Base-by-base conservation (phyloP, 2,888 invertebrate genomes). In the Scaptomyza caliginosa region DNA sequence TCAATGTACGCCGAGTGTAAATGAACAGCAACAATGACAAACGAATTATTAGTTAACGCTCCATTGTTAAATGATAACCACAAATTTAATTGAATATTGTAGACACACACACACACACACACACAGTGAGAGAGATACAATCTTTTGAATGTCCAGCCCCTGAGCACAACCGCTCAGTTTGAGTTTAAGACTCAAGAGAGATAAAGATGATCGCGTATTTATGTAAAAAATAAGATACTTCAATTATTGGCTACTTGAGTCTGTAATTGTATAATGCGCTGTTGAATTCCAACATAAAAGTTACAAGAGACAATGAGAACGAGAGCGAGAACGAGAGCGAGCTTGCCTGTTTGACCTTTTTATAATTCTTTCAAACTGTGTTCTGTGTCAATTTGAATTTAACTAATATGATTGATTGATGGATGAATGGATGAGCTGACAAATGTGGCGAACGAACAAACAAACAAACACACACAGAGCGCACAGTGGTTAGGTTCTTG, bases 41-140 rank as follows among this genome's bases (percentile, higher is more conserved):
- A 58, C 52, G 57, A 70, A 67, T 39, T 65, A 68, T 74, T 56
- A 62, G 65, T 78, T 70, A 70, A 62, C 63, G 67, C 62, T 51
- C 85, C 76, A 76, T 81, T 81, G 80, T 81, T 74, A 76, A 78
- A 64, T 76, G 71, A 81, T 81, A 81, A 84, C 58, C 67, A 74
- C 60, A 74, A 68, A 64, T 78, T 81, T 67, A 84, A 81, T 81
- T 81, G 83, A 81, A 74, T 74, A 78, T 67, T 76, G 42, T 70
- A 54, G 65, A 58, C 32, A 13, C 30, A 30, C 4, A 38, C 39
- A 52, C 34, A 73, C 28, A 51, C 24, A 26, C 32, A 24, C 23
- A 34, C 43, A 19, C 7, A 49, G n/a, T n/a, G n/a, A n/a, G n/a
- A n/a, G n/a, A n/a, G n/a, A n/a, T n/a, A n/a, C n/a, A n/a, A n/a